phyloP scores from a whole-genome alignment of 1,140 invertebrate genomes.

The Streblospio benedicti region DNA sequence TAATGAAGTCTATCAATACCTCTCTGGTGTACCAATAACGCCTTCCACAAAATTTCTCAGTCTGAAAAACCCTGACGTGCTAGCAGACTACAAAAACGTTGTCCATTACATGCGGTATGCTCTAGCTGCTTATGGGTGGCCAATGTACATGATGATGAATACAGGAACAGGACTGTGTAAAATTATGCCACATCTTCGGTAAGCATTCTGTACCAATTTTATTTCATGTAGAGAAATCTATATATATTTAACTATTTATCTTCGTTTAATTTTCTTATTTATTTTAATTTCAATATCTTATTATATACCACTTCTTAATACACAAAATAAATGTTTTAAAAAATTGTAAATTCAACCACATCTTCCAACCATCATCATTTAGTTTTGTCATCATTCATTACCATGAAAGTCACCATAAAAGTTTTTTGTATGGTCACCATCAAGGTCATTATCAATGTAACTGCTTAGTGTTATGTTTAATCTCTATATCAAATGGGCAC shows the following conservation, averaged over 20 bases:
- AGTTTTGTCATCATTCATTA: too few species aligned
- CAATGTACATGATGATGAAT: constrained; percentile 70
- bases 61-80: constrained; percentile 64
- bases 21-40: constrained; percentile 78
- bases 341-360: too few species aligned
- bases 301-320: too few species aligned
- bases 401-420: too few species aligned
- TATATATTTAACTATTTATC: constrained; percentile 17
- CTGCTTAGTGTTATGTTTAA: too few species aligned
- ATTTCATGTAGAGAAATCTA: constrained; percentile 17
- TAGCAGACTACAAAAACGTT: constrained; percentile 67
- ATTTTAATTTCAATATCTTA: too few species aligned
- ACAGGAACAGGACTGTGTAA: constrained; percentile 63
- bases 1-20: constrained; percentile 81
- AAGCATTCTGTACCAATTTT: constrained; percentile 20
- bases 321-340: too few species aligned
- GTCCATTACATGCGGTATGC: constrained; percentile 82
- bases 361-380: too few species aligned
- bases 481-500: too few species aligned
- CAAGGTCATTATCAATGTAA: too few species aligned
- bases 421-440: too few species aligned
- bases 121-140: constrained; percentile 83
- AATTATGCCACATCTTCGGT: constrained; percentile 63
- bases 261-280: too few species aligned
- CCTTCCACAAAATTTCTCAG: constrained; percentile 74